Percentiles rank a stretch among this genome's conserved stretches.
These are phyloP conservation scores for Globodera ellingtonae DNA, from an alignment of 1,140 invertebrate species.

Conservation along the genomic window DNA sequence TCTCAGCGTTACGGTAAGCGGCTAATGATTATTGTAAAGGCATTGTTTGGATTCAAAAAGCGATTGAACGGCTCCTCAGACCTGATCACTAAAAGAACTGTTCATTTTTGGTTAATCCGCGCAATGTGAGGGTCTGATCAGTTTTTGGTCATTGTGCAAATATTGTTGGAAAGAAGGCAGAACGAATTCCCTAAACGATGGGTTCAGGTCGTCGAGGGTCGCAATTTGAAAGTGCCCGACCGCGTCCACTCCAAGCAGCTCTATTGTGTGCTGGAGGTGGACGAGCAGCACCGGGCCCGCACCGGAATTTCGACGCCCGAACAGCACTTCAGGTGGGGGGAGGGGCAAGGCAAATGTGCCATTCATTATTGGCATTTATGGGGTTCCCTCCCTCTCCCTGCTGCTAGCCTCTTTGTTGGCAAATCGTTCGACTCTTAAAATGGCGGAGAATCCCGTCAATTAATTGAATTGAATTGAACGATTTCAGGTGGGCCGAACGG, in stretches of 20 bases:
- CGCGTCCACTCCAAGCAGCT: slow-evolving; percentile 68
- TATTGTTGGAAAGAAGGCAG: not conserved
- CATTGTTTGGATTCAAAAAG: slow-evolving; percentile 2
- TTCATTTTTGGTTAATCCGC: too few relatives aligned
- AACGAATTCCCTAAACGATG: not conserved
- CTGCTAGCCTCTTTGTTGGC: too few relatives aligned
- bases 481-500: slow-evolving; percentile 84
- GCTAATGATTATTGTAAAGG: not conserved
- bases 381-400: too few relatives aligned
- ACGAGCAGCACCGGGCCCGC: slow-evolving; percentile 91
- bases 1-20: slow-evolving; percentile 50
- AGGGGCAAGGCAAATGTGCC: not conserved
- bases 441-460: too few relatives aligned
- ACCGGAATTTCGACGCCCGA: slow-evolving; percentile 77
- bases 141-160: too few relatives aligned
- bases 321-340: slow-evolving; percentile 79
- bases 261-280: slow-evolving; percentile 94
- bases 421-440: too few relatives aligned
- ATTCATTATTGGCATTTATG: not conserved
- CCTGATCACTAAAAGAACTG: too few relatives aligned
- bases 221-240: slow-evolving; percentile 63
- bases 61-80: too few relatives aligned
- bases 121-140: too few relatives aligned
- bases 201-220: slow-evolving; percentile 59
- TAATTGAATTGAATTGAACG: too few relatives aligned